These are phyloP conservation scores for Gymnoscopelus braueri DNA, from an alignment of 2,797 vertebrate species.

Conservation along the genomic window DNA sequence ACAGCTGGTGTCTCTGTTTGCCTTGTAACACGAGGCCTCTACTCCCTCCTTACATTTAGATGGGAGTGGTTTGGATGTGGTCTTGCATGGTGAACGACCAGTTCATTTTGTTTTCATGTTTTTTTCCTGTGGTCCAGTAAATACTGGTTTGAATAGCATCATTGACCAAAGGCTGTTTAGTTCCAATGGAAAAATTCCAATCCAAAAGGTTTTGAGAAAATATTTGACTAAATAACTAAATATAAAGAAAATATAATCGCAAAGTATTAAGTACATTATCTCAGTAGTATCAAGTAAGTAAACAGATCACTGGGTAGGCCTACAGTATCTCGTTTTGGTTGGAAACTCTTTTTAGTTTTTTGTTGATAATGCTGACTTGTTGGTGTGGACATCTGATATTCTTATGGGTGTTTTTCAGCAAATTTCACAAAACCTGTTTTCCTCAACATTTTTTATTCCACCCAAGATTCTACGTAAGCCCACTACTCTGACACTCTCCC, in stretches of 20 bases:
- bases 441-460: too few species aligned
- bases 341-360: slow-evolving; percentile 52
- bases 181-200: not conserved
- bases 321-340: slow-evolving; percentile 40
- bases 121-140: not conserved
- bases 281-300: too few species aligned
- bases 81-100: too few species aligned
- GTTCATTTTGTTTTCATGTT: too few species aligned
- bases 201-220: too few species aligned
- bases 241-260: too few species aligned
- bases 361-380: slow-evolving; percentile 46
- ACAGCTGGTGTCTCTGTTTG: slow-evolving; percentile 64
- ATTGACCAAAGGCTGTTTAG: slow-evolving; percentile 1
- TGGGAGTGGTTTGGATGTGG: slow-evolving; percentile 41
- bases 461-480: too few species aligned
- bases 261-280: too few species aligned
- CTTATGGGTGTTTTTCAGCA: slow-evolving; percentile 56
- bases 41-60: slow-evolving; percentile 55
- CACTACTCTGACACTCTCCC: slow-evolving; percentile 9
- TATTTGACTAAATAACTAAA: too few species aligned
- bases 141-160: not conserved
- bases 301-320: too few species aligned
- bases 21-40: slow-evolving; percentile 59
- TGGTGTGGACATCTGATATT: slow-evolving; percentile 63
- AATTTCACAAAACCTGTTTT: too few species aligned